A percentile compares a stretch with the other conserved stretches of the same genome.
phyloP scores from a whole-genome alignment of 2,888 invertebrate species.

The Miltochrista miniata region DNA sequence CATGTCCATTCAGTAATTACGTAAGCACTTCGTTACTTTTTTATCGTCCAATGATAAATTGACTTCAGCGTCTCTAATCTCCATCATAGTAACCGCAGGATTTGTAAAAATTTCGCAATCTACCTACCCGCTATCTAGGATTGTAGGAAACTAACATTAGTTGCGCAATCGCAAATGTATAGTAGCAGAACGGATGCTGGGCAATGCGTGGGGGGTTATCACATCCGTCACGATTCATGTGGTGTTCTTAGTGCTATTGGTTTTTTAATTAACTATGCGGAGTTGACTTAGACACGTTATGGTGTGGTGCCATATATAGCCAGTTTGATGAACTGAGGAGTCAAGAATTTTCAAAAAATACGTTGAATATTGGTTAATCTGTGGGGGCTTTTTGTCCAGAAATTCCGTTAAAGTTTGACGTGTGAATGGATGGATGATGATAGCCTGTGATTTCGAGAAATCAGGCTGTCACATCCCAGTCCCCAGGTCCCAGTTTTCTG shows the following conservation, averaged over 20 bases:
- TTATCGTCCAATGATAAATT: conserved; percentile 6
- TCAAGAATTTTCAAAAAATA: too few relatives aligned
- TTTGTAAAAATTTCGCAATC: conserved; percentile 77
- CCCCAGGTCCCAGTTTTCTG: too few relatives aligned
- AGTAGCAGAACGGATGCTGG: conserved; percentile 23
- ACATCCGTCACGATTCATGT: conserved; percentile 44
- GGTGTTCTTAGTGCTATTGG: conserved; percentile 32
- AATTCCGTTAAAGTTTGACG: too few relatives aligned
- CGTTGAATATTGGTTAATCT: too few relatives aligned
- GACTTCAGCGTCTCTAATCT: background rate
- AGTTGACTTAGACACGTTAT: conserved; percentile 3
- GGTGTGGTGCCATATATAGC: background rate
- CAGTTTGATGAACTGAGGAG: too few relatives aligned
- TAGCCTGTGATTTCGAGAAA: too few relatives aligned
- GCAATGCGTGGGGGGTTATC: conserved; percentile 42
- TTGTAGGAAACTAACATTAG: conserved; percentile 55
- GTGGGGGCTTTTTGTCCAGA: too few relatives aligned
- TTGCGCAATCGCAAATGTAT: conserved; percentile 55
- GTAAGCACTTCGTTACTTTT: too few relatives aligned
- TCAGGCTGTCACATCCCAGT: too few relatives aligned
- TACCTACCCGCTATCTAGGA: conserved; percentile 56
- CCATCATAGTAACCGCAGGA: conserved; percentile 17
- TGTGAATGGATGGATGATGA: too few relatives aligned
- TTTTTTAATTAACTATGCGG: conserved; percentile 31
- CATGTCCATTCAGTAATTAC: too few relatives aligned